Evolutionary conservation across 2,113 vertebrate genomes (phyloP), one percentile per base, ranked within the genome.

Genomic region (Centropus unirufus): DNA sequence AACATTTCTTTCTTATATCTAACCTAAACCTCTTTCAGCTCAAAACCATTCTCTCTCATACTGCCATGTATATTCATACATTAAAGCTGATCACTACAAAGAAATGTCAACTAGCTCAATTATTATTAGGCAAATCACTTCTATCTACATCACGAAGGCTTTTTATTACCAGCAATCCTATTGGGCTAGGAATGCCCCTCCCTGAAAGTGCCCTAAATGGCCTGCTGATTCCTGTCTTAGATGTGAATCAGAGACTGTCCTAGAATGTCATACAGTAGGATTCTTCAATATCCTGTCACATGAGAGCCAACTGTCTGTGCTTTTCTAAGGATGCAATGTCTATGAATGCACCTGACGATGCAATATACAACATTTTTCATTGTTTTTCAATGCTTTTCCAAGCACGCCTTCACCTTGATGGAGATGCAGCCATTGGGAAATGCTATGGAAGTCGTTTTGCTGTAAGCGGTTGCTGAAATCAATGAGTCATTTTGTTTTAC

Each of bases 401-500:
- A 3, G 8, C 58, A 42, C 3, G 2, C 17, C 11, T 27, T 63
- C 54, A 47, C 17, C 14, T 39, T 55, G 66, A 68, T 74, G 62
- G 39, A 57, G 23, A 83, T 34, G 14, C 4, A 83, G 47, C 10
- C 63, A 11, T 58, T 72, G 64, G 69, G 91, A 87, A 95, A 87
- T 2, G 5, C 19, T 62, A 14, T 18, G 40, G n/a, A 63, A 84
- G 54, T 36, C 16, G 58, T 87, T 90, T 87, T 91, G 29, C 57
- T 94, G 8, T 79, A 91, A 91, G 57, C 51, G 54, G 67, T 95
- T 73, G 66, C 73, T 82, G 81, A 82, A 96, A 82, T 46, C 74
- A 73, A 85, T 89, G 19, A 92, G 93, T 93, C 77, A 79, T 87
- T 93, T 95, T 95, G 77, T 82, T 95, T 93, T 95, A 93, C 77